Conservation (phyloP, 2,888 invertebrate genomes). For the Tetrapedia diversipes region DNA sequence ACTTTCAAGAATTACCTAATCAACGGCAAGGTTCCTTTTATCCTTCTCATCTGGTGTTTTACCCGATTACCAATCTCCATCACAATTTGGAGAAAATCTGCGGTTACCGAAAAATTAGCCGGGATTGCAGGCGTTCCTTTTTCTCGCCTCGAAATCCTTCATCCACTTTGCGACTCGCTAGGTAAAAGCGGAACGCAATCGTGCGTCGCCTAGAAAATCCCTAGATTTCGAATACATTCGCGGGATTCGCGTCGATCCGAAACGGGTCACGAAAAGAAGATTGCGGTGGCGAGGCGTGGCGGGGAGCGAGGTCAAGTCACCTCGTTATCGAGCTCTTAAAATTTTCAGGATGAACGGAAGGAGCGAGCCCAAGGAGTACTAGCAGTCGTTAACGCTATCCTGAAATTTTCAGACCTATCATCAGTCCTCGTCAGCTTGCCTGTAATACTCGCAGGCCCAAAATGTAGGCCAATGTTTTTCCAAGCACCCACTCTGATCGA, state of each 20-base stretch:
- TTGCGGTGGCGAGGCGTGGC: constrained; percentile 30
- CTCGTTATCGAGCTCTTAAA: constrained; percentile 76
- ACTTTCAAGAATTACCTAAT: too few relatives aligned
- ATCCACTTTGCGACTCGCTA: constrained; percentile 14
- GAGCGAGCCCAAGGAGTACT: constrained; percentile 53
- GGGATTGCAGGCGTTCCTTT: constrained; percentile 9
- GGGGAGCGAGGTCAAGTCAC: constrained; percentile 61
- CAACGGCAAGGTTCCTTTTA: too few relatives aligned
- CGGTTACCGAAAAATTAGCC: neutral
- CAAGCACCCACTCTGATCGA: constrained; percentile 6
- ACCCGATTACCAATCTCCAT: neutral
- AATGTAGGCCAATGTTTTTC: constrained; percentile 52
- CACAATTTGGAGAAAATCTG: neutral
- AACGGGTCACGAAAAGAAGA: constrained; percentile 33
- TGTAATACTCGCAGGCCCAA: constrained; percentile 10
- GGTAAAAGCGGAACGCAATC: neutral
- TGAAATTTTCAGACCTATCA: constrained; percentile 62
- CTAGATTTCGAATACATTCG: constrained; percentile 21
- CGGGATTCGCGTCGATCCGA: constrained; percentile 16
- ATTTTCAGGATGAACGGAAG: constrained; percentile 69
- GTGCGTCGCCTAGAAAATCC: neutral
- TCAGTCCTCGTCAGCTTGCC: constrained; percentile 28
- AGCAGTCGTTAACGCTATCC: constrained; percentile 68
- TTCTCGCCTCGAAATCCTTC: constrained; percentile 12
- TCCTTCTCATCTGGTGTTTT: too few relatives aligned